Conservation (phyloP, 1,140 invertebrate genomes). For the Tetramorium simillimum region DNA sequence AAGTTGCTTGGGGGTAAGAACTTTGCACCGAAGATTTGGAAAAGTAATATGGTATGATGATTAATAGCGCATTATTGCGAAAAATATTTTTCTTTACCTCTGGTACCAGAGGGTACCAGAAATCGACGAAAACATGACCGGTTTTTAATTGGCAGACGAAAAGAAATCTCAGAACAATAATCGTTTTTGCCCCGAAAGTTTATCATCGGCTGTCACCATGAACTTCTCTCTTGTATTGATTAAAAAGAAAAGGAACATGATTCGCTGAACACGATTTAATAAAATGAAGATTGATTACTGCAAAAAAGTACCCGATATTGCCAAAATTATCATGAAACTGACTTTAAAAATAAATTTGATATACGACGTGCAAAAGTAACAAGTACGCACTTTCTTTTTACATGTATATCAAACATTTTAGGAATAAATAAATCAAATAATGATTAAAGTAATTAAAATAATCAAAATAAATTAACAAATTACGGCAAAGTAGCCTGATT, state of each 20-base stretch:
- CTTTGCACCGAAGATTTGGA: slow-evolving; percentile 23
- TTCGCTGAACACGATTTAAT: slow-evolving; percentile 15
- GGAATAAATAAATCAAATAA: not conserved
- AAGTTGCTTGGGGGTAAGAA: not conserved
- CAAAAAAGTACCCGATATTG: not conserved
- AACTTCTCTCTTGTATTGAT: slow-evolving; percentile 39
- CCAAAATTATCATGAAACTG: not conserved
- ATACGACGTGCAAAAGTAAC: not conserved
- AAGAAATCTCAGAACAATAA: slow-evolving; percentile 53
- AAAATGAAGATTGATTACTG: not conserved
- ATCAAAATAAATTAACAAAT: slow-evolving; percentile 28
- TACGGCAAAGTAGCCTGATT: not conserved
- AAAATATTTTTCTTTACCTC: slow-evolving; percentile 43
- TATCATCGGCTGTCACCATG: slow-evolving; percentile 32
- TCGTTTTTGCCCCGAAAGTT: slow-evolving; percentile 70
- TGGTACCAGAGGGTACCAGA: not conserved
- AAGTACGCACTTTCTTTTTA: slow-evolving; percentile 3
- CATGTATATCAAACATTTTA: not conserved
- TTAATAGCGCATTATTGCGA: not conserved
- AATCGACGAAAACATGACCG: slow-evolving; percentile 8
- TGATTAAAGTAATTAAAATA: slow-evolving; percentile 19
- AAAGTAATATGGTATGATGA: slow-evolving; percentile 11
- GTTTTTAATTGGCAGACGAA: slow-evolving; percentile 15
- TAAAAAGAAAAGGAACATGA: not conserved
- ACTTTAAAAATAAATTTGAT: slow-evolving; percentile 19